These are phyloP conservation scores for Celastrina argiolus DNA, from an alignment of 2,888 invertebrate species.

Conservation along the genomic window DNA sequence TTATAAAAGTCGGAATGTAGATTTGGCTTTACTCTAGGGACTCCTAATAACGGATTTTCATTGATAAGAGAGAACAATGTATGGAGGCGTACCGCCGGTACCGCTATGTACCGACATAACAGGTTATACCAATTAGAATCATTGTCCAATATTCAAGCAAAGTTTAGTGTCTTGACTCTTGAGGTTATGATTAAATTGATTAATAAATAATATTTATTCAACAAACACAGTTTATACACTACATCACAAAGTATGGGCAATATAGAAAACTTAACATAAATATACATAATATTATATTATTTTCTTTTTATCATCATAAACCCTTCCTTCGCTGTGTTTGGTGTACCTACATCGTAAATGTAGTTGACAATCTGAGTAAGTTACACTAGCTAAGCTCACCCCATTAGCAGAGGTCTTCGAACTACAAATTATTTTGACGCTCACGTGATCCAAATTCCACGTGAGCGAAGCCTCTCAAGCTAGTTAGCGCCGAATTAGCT, in stretches of 20 bases:
- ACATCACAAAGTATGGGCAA: too few species aligned
- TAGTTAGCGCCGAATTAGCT: neutral
- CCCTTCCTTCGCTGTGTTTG: too few species aligned
- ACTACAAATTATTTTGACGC: neutral
- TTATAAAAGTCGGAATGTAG: neutral
- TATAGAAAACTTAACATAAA: too few species aligned
- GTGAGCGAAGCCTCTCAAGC: neutral
- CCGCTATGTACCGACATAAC: neutral
- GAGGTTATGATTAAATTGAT: too few species aligned
- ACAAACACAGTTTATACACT: too few species aligned
- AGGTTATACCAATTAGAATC: neutral
- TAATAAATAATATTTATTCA: too few species aligned
- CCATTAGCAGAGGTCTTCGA: neutral
- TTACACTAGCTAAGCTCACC: neutral
- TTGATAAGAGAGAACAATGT: slow-evolving; percentile 29
- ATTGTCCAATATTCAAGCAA: neutral
- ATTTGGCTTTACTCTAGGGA: slow-evolving; percentile 14
- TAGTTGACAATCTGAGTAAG: too few species aligned
- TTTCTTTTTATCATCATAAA: too few species aligned
- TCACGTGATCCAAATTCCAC: neutral
- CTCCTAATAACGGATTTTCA: slow-evolving; percentile 32
- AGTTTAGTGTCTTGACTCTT: neutral
- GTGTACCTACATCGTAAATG: neutral
- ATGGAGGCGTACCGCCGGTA: slow-evolving; percentile 24
- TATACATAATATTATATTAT: too few species aligned